Base-by-base conservation (phyloP, 2,888 invertebrate species). In the Drosophila neutralis region DNA sequence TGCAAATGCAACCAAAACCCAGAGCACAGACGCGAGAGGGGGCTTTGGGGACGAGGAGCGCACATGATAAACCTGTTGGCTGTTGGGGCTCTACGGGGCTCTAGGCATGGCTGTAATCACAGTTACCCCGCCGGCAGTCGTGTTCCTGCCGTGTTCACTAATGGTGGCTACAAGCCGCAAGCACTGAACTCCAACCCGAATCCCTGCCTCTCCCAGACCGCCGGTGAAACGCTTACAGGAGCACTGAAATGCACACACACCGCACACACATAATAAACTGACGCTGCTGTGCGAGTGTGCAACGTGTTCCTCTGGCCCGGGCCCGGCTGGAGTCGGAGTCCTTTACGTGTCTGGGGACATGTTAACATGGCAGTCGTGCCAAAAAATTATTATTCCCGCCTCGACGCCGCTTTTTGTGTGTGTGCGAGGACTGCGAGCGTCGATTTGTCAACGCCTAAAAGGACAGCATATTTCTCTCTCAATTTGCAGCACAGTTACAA, bases 321-420 rank as follows among this genome's bases (percentile, higher is more conserved):
- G 53, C 52, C 52, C 2, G 52, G 21, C 53, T 35, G 21, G 36
- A 45, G 36, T 38, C 13, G 68, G 78, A 78, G 78, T 79, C 79
- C 61, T 67, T 78, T 83, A 84, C 85, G 80, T 83, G 81, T 84
- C 90, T 84, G 87, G 92, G 91, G 92, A 91, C 91, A 91, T 91
- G 92, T 91, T 92, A 91, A 91, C 92, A 92, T 90, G 92, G 91
- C 91, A 90, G 87, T 90, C 92, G 89, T 92, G 91, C 91, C 91
- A 90, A 91, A 90, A 91, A 92, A 91, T 91, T 91, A 92, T 92
- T 91, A 92, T 91, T 88, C 91, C 86, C 84, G 82, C 84, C 82
- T 84, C 82, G 86, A 77, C 60, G 73, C 72, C 83, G 80, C 79
- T 79, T 85, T 88, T 89, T 86, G 77, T 87, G 84, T 74, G 36